These are phyloP conservation scores for Allolobophora icterica DNA, from an alignment of 2,888 invertebrate genomes.

Conservation along the genomic window DNA sequence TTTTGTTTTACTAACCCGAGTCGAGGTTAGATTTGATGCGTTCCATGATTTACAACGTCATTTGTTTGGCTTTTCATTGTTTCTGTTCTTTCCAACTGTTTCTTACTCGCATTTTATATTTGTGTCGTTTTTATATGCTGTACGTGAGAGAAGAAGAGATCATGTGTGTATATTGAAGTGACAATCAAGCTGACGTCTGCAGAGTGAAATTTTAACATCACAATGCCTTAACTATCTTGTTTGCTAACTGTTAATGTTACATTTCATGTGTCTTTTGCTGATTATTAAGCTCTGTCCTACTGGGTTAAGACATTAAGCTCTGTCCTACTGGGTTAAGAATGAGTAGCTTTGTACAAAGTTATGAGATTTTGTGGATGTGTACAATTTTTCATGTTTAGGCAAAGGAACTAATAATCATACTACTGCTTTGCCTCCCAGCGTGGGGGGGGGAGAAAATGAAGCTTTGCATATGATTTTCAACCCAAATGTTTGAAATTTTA, in stretches of 20 bases:
- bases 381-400: background rate
- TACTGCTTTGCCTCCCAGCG: too few relatives aligned
- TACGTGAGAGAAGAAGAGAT: background rate
- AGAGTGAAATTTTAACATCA: background rate
- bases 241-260: slow-evolving; percentile 6
- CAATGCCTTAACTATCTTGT: background rate
- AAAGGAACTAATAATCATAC: too few relatives aligned
- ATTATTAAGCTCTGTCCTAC: background rate
- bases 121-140: background rate
- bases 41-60: background rate
- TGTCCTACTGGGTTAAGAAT: background rate
- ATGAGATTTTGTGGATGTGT: background rate
- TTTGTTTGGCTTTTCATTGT: background rate
- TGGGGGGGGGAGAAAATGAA: too few relatives aligned
- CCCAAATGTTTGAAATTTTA: too few relatives aligned
- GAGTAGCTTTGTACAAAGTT: background rate
- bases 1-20: slow-evolving; percentile 20
- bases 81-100: background rate
- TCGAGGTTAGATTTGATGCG: background rate
- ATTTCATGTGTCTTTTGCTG: background rate
- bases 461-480: too few relatives aligned
- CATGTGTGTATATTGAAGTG: background rate
- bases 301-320: background rate
- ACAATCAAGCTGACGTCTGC: background rate
- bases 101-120: background rate